Evolutionary conservation across 2,888 invertebrate species (phyloP), one percentile per base, ranked within the genome.

Genomic region (Aphrophora alni): DNA sequence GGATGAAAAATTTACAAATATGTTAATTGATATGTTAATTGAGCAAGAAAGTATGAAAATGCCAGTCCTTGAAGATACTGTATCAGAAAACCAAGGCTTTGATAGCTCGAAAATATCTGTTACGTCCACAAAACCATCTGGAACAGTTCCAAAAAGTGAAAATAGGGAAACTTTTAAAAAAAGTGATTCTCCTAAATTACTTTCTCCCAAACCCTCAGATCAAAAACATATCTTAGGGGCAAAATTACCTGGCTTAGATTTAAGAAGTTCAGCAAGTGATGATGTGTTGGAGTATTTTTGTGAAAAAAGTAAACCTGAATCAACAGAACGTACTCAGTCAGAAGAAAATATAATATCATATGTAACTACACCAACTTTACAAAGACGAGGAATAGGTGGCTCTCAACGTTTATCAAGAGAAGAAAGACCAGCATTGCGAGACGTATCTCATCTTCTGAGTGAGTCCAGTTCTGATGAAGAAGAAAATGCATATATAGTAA

Each of bases 291-390:
- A 59, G 10, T 21, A 59, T 59, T 79, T 68, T 74, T 59, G 78
- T 38, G 38, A 24, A 25, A 25, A 74, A 59, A 44, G 38, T 25
- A 25, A 24, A 59, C 12, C 24, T 25, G 25, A 24, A 33, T 12
- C 33, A 77, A 25, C 73, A 38, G 78, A 77, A 44, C 51, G 51
- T 38, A 51, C 72, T 8, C 21, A 33, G 10, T 24, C 44, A 75
- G 78, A 80, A 70, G 75, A 81, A 73, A n/a, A 68, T 51, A 75
- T 38, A 38, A 70, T 68, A 69, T 82, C 81, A 25, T 78, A 76
- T 51, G 83, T 83, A 0, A 84, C 88, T n/a, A 88, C 89, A 25
- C 89, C 89, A 8, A 87, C 87, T 38, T 84, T 87, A 81, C 87
- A 87, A 27, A 85, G 88, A 78, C 85, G 88, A 73, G 87, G 88